Percentiles rank a stretch among this genome's conserved stretches.
These are phyloP conservation scores for Calephelis nemesis DNA, from an alignment of 1,140 invertebrate species.

Conservation along the genomic window DNA sequence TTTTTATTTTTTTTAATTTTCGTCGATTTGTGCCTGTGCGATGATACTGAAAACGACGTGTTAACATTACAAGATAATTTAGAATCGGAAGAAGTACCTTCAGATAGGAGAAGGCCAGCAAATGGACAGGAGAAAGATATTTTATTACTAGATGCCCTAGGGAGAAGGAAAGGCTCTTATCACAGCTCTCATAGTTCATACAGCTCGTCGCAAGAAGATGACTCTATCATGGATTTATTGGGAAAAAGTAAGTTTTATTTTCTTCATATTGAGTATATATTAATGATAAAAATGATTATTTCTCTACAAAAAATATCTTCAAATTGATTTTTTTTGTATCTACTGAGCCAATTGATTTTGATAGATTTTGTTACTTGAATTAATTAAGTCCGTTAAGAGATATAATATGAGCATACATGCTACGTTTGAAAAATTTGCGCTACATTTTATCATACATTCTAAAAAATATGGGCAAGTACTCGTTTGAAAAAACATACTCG, in stretches of 20 bases:
- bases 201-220: conserved; percentile 78
- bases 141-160: conserved; percentile 85
- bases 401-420: no score
- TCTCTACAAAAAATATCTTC: neutral
- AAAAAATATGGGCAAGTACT: no score
- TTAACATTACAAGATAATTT: conserved; percentile 66
- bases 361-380: no score
- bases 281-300: no score
- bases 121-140: conserved; percentile 86
- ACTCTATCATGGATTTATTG: conserved; percentile 89
- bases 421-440: no score
- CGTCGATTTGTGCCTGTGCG: conserved; percentile 39
- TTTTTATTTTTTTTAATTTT: conserved; percentile 45
- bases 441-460: no score
- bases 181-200: conserved; percentile 50
- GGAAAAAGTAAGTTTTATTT: conserved; percentile 85
- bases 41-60: conserved; percentile 63
- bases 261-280: no score
- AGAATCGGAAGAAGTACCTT: conserved; percentile 48
- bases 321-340: no score
- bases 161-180: conserved; percentile 81
- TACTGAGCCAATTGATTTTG: no score
- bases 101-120: conserved; percentile 77
- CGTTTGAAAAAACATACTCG: no score
- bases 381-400: no score